A percentile compares a stretch with the other conserved stretches of the same genome.
These are phyloP conservation scores for Drosophila barbarae DNA, from an alignment of 2,888 invertebrate genomes.

Conservation along the genomic window DNA sequence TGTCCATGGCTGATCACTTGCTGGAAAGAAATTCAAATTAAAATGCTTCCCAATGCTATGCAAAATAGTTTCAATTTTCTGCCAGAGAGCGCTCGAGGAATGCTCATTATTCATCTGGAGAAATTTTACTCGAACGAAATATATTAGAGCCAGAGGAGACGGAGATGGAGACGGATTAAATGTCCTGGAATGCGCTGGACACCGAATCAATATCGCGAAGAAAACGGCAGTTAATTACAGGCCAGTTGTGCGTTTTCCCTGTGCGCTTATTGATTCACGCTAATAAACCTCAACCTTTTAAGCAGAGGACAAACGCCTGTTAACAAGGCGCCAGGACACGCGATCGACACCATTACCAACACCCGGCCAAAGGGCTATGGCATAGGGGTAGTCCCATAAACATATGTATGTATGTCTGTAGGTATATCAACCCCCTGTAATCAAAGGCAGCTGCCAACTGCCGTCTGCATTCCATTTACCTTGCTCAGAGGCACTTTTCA, in stretches of 20 bases:
- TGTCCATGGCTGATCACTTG: slow-evolving; percentile 61
- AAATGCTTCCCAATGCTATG: slow-evolving; percentile 72
- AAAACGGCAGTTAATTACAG: slow-evolving; percentile 71
- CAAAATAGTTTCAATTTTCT: slow-evolving; percentile 75
- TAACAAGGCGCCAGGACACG: slow-evolving; percentile 61
- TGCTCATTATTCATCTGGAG: slow-evolving; percentile 67
- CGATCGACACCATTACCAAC: slow-evolving; percentile 52
- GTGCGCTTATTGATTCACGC: slow-evolving; percentile 63
- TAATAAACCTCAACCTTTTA: slow-evolving; percentile 52
- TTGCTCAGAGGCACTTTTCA: slow-evolving; percentile 63
- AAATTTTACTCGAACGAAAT: not conserved
- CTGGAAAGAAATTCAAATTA: slow-evolving; percentile 72
- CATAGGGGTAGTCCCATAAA: slow-evolving; percentile 14
- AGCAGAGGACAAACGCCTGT: slow-evolving; percentile 67
- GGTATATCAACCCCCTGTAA: slow-evolving; percentile 37
- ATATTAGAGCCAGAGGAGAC: not conserved
- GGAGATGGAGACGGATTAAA: slow-evolving; percentile 10
- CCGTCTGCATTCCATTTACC: slow-evolving; percentile 53
- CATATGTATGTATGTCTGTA: not conserved
- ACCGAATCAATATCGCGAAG: slow-evolving; percentile 38
- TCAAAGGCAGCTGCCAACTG: slow-evolving; percentile 54
- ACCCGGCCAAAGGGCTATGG: slow-evolving; percentile 34
- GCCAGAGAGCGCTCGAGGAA: slow-evolving; percentile 58
- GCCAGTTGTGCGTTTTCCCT: slow-evolving; percentile 22
- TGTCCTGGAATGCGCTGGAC: slow-evolving; percentile 28